phyloP scores from a whole-genome alignment of 1,140 invertebrate genomes.

The Drosophila ficusphila region DNA sequence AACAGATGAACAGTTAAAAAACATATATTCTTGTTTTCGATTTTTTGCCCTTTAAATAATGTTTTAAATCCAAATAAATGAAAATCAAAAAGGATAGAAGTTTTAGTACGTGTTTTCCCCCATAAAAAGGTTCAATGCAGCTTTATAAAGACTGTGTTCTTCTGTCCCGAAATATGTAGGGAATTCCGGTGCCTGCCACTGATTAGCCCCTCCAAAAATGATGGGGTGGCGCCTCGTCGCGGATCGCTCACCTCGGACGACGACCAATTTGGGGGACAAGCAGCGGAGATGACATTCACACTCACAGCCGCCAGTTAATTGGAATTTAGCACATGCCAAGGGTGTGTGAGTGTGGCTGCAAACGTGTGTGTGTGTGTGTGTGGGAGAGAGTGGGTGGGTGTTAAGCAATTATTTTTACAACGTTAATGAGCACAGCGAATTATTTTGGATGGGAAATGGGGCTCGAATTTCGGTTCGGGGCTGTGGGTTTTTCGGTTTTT shows the following conservation, averaged over 20 bases:
- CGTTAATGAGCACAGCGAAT: conserved; percentile 76
- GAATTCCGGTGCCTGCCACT: neutral
- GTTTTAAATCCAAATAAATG: too few species aligned
- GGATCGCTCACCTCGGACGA: conserved; percentile 61
- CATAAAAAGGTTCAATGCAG: too few species aligned
- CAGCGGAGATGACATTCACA: conserved; percentile 6
- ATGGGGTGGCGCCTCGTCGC: conserved; percentile 36
- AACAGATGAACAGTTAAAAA: too few species aligned
- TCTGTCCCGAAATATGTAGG: neutral
- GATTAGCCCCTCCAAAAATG: conserved; percentile 3
- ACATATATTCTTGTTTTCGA: too few species aligned
- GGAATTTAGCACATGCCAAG: conserved; percentile 69
- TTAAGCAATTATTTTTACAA: conserved; percentile 80
- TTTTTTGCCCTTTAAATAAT: too few species aligned
- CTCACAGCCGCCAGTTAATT: conserved; percentile 61
- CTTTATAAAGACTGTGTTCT: too few species aligned
- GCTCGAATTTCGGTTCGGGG: neutral
- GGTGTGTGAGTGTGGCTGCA: conserved; percentile 8
- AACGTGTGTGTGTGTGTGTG: conserved; percentile 17
- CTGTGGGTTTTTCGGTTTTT: neutral
- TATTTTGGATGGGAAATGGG: conserved; percentile 53
- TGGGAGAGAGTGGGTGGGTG: conserved; percentile 31
- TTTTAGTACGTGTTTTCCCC: too few species aligned
- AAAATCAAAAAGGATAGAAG: too few species aligned
- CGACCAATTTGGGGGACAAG: conserved; percentile 35